Base-by-base conservation (phyloP, 2,113 vertebrate species). In the Oncorhynchus keta region DNA sequence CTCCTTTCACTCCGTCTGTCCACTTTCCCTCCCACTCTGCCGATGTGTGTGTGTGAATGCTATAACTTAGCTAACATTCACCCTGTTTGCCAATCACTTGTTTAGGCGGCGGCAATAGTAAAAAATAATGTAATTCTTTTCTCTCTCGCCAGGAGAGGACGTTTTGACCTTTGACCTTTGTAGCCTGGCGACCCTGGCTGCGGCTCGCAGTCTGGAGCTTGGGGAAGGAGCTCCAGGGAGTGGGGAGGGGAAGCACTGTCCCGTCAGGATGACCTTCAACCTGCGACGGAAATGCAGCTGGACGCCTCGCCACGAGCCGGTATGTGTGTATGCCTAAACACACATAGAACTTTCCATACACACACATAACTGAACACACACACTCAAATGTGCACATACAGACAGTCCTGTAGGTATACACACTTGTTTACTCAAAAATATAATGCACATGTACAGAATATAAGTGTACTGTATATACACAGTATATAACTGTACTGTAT, bases 281-380 rank as follows among this genome's bases (percentile, higher is more conserved):
- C 92, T 96, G 57, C 96, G 94, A 13, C 95, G 95, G 89, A 98
- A 97, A 85, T 97, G 95, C 91, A 95, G 93, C 86, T 98, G 96
- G 97, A 95, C 91, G 1, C 97, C 97, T 65, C 97, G 96, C 55
- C 92, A 93, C 59, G 97, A 98, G 84, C 95, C 96, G 30, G 97
- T 98, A 93, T 95, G 94, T 81, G 32, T 3, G 11, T 20, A 20
- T 5, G 12, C 62, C 11, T 35, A 72, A 2, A n/a, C 18, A 68
- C 32, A 35, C 55, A 35, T 1, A 24, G n/a, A 39, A 9, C 39
- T 39, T 39, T 39, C 39, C 39, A 45, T 35, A 35, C 39, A 45
- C 39, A 45, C 9, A 45, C 9, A 12, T 2, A 45, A 45, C 39
- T 45, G 39, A 45, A 45, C 39, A 45, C 39, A 45, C 39, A 45